Evolutionary conservation across 2,888 invertebrate genomes (phyloP).

Genomic region (Cephus spinipes): DNA sequence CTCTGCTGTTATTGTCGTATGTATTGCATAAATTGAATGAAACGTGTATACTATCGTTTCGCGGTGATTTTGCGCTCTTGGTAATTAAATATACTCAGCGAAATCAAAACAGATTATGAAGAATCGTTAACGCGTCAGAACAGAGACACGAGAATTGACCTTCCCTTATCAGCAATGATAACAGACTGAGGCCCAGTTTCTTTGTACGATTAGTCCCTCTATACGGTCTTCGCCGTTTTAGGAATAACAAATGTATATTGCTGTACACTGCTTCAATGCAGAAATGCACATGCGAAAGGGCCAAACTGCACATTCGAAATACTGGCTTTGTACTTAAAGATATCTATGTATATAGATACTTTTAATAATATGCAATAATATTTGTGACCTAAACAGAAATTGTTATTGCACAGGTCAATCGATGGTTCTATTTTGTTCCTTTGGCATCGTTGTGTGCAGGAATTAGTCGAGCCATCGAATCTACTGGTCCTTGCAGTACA

Average conservation of each 20-base stretch:
- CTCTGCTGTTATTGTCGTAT: too few relatives aligned
- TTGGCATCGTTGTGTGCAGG: too few relatives aligned
- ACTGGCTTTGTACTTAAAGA: too few relatives aligned
- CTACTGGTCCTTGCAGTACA: too few relatives aligned
- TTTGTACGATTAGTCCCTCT: background rate
- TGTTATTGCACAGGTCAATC: too few relatives aligned
- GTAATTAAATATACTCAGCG: background rate
- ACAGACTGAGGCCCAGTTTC: background rate
- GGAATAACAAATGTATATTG: background rate
- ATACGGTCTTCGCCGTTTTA: background rate
- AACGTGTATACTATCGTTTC: background rate
- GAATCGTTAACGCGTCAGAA: background rate
- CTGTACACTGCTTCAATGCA: background rate
- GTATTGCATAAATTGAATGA: too few relatives aligned
- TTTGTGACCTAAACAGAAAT: too few relatives aligned
- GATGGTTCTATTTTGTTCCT: too few relatives aligned
- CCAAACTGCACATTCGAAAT: too few relatives aligned
- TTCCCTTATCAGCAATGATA: background rate
- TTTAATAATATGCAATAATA: background rate
- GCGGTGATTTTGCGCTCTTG: background rate
- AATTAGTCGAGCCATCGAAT: too few relatives aligned
- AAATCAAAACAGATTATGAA: background rate
- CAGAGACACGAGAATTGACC: background rate
- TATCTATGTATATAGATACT: background rate
- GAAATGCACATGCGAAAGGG: background rate